Evolutionary conservation across 2,113 vertebrate genomes (phyloP).

Genomic region (Dipodomys merriami): DNA sequence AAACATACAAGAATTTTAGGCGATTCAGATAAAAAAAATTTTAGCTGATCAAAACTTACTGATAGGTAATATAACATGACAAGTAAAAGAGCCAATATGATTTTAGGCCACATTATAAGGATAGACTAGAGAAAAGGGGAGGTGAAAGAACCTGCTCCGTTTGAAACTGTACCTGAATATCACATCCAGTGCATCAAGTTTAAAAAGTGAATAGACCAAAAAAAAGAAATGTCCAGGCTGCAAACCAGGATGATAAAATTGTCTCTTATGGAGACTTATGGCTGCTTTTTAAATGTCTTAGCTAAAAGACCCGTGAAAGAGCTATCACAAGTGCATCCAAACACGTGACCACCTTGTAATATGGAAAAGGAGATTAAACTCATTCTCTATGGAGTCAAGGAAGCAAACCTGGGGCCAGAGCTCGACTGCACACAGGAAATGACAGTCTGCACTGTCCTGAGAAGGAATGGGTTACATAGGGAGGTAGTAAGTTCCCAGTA

Average conservation of each 20-base stretch:
- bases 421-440: background rate
- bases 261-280: background rate
- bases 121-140: background rate
- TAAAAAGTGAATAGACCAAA: background rate
- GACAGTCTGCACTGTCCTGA: background rate
- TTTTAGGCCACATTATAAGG: background rate
- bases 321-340: background rate
- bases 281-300: background rate
- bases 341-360: background rate
- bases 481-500: background rate
- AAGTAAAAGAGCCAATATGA: background rate
- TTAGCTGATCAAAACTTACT: too few species aligned
- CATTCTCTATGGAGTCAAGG: too few species aligned
- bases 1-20: conserved; percentile 13
- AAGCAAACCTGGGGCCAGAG: background rate
- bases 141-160: background rate
- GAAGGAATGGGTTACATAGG: background rate
- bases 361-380: background rate
- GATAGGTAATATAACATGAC: background rate
- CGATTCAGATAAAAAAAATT: background rate
- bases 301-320: background rate
- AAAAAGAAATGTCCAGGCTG: background rate
- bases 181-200: background rate
- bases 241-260: background rate
- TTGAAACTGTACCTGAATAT: background rate